Percentiles rank a stretch among this genome's conserved stretches.
These are phyloP conservation scores for Lamprologus tigripictilis DNA, from an alignment of 2,113 vertebrate species.

Conservation along the genomic window DNA sequence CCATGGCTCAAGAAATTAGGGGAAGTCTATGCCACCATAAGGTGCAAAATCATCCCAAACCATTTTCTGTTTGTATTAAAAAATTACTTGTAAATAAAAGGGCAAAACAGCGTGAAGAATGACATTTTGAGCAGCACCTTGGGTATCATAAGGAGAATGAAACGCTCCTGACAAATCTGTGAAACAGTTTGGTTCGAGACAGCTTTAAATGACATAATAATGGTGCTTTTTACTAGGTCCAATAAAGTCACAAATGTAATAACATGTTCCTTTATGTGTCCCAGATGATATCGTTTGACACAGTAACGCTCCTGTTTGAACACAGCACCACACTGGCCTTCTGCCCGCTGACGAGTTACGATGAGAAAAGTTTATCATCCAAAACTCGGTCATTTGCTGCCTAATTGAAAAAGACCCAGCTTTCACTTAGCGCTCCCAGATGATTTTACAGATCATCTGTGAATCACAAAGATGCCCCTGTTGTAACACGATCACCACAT, in stretches of 20 bases:
- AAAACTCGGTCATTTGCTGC: conserved; percentile 8
- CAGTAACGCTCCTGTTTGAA: background rate
- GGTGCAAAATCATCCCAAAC: background rate
- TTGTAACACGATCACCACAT: conserved; percentile 17
- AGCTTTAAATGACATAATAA: conserved; percentile 11
- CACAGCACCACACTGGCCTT: background rate
- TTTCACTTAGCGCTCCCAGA: conserved; percentile 20
- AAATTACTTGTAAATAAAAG: background rate
- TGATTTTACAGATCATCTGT: conserved; percentile 39
- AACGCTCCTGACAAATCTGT: background rate
- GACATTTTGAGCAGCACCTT: background rate
- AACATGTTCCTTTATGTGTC: conserved; percentile 18
- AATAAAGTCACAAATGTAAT: conserved; percentile 19
- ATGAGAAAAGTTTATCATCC: conserved; percentile 19
- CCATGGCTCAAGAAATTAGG: background rate
- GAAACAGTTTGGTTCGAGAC: background rate
- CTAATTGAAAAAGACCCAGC: conserved; percentile 44
- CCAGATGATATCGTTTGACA: conserved; percentile 7
- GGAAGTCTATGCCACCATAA: background rate
- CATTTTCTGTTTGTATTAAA: background rate
- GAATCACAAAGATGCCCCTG: conserved; percentile 38
- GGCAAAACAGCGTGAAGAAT: background rate
- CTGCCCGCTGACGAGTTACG: background rate
- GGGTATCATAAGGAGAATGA: background rate
- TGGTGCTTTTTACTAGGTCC: background rate